phyloP scores from a whole-genome alignment of 2,888 invertebrate genomes.

The Matsumyia berberina region DNA sequence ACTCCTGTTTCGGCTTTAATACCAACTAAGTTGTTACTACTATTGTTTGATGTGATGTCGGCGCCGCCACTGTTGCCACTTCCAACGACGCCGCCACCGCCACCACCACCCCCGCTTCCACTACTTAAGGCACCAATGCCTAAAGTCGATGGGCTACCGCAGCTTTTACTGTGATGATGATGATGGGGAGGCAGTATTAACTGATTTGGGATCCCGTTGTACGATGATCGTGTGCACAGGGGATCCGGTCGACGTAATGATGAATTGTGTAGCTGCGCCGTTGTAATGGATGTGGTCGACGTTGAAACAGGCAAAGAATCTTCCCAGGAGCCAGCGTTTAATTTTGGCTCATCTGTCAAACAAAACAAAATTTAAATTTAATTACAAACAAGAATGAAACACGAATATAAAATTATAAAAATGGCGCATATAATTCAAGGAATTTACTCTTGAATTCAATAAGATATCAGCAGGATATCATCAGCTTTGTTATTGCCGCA shows the following conservation, averaged over 20 bases:
- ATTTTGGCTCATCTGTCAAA: conserved; percentile 90
- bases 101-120: conserved; percentile 41
- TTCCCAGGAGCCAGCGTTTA: conserved; percentile 92
- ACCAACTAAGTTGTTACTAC: conserved; percentile 44
- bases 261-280: conserved; percentile 82
- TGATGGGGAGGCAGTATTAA: conserved; percentile 79
- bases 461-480: neutral
- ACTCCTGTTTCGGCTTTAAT: conserved; percentile 83
- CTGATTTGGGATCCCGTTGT: conserved; percentile 78
- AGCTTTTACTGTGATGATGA: conserved; percentile 78
- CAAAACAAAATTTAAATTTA: conserved; percentile 68
- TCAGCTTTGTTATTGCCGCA: neutral
- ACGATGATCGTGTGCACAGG: conserved; percentile 78
- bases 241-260: conserved; percentile 81
- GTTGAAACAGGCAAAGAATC: conserved; percentile 85
- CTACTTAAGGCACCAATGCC: conserved; percentile 62
- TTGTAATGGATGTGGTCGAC: conserved; percentile 81
- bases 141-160: conserved; percentile 69
- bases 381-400: no score
- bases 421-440: no score
- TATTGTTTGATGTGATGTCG: conserved; percentile 65
- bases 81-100: conserved; percentile 70
- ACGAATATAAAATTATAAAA: no score
- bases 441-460: no score
- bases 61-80: conserved; percentile 77